phyloP scores from a whole-genome alignment of 2,113 vertebrate genomes.

The Beaufortia kweichowensis region DNA sequence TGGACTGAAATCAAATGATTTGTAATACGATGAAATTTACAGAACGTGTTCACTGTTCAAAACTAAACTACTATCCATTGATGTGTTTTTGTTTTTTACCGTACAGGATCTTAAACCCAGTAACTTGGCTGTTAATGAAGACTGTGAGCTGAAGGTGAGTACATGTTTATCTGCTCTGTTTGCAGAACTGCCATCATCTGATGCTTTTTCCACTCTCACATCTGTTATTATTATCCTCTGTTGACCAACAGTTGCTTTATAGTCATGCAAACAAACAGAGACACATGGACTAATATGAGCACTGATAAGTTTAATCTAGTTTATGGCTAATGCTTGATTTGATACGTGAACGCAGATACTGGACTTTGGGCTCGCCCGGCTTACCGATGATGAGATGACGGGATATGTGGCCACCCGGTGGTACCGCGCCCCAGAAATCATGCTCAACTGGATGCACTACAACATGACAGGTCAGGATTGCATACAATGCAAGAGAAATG shows the following conservation, averaged over 20 bases:
- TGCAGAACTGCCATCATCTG: not conserved
- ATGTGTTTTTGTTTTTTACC: constrained; percentile 18
- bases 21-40: too few relatives aligned
- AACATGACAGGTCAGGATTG: constrained; percentile 88
- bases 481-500: not conserved
- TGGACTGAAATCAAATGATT: too few relatives aligned
- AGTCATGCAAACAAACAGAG: constrained; percentile 16
- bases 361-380: constrained; percentile 95
- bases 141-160: constrained; percentile 94
- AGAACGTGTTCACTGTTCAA: too few relatives aligned
- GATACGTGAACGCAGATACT: constrained; percentile 78
- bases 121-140: constrained; percentile 97
- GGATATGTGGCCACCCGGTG: constrained; percentile 96
- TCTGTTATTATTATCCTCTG: constrained; percentile 9
- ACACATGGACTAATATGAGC: constrained; percentile 18
- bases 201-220: constrained; percentile 14
- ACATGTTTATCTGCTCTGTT: not conserved
- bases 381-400: constrained; percentile 97
- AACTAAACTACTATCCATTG: too few relatives aligned
- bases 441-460: constrained; percentile 99
- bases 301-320: not conserved
- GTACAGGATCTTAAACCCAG: constrained; percentile 94
- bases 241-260: constrained; percentile 31
- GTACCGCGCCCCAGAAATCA: constrained; percentile 97
- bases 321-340: constrained; percentile 21